These are phyloP conservation scores for Penaeus vannamei DNA, from an alignment of 1,140 invertebrate genomes.

Conservation along the genomic window DNA sequence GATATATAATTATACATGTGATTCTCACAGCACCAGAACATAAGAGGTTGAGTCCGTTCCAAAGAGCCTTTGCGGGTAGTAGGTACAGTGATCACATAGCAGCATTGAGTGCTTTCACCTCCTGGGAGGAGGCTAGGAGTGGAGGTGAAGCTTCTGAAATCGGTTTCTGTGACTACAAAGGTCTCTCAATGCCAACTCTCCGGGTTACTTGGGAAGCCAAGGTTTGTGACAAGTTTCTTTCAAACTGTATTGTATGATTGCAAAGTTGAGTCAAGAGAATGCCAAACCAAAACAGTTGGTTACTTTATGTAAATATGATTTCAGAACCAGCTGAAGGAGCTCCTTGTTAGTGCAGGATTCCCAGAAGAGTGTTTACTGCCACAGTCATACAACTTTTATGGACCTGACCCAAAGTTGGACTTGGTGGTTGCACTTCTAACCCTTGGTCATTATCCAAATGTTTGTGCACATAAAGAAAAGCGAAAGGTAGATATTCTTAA, in stretches of 20 bases:
- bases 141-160: constrained; percentile 86
- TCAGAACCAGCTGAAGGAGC: constrained; percentile 87
- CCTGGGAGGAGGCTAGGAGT: constrained; percentile 85
- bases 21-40: constrained; percentile 64
- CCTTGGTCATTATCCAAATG: constrained; percentile 96
- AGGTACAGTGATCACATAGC: constrained; percentile 95
- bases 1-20: background rate
- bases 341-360: constrained; percentile 87
- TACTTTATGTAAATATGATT: background rate
- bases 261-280: too few species aligned
- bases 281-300: background rate
- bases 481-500: constrained; percentile 78
- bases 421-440: constrained; percentile 87
- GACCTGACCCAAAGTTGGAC: constrained; percentile 86
- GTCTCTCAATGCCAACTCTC: constrained; percentile 88
- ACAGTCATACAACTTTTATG: constrained; percentile 74
- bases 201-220: constrained; percentile 93
- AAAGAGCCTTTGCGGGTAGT: constrained; percentile 86
- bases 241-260: background rate
- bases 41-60: constrained; percentile 80
- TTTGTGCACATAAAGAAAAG: constrained; percentile 96
- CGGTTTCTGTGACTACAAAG: constrained; percentile 91
- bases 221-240: constrained; percentile 70
- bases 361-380: constrained; percentile 87
- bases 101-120: constrained; percentile 91